Evolutionary conservation across 2,888 invertebrate species (phyloP).

Genomic region (Didymodactylos carnosus): DNA sequence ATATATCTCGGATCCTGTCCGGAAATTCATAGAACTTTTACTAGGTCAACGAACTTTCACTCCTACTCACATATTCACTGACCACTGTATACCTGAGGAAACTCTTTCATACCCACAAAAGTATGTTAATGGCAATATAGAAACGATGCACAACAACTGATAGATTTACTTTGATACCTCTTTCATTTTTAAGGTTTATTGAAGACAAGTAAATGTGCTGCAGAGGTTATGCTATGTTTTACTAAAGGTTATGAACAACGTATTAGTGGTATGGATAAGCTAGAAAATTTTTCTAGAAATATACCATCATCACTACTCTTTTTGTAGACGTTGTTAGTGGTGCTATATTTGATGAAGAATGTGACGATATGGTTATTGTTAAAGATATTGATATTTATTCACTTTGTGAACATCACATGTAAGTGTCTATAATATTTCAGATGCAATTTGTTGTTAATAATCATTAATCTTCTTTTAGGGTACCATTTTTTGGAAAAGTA

Average conservation of each 20-base stretch:
- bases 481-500: conserved; percentile 39
- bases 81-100: too few relatives aligned
- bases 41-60: too few relatives aligned
- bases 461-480: background rate
- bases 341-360: conserved; percentile 93
- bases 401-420: conserved; percentile 96
- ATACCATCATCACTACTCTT: background rate
- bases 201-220: conserved; percentile 89
- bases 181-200: conserved; percentile 39
- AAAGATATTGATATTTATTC: conserved; percentile 99
- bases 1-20: too few relatives aligned
- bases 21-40: too few relatives aligned
- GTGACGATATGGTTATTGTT: conserved; percentile 98
- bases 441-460: background rate
- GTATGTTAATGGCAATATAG: too few relatives aligned
- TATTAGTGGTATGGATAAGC: conserved; percentile 52
- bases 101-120: too few relatives aligned
- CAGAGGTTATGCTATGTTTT: conserved; percentile 81
- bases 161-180: background rate
- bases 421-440: conserved; percentile 40
- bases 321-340: conserved; percentile 59
- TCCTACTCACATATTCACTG: too few relatives aligned
- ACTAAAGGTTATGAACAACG: conserved; percentile 96
- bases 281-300: background rate
- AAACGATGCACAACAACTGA: too few relatives aligned